Conservation (phyloP, 2,888 invertebrate genomes). For the Polydrusus tereticollis region DNA sequence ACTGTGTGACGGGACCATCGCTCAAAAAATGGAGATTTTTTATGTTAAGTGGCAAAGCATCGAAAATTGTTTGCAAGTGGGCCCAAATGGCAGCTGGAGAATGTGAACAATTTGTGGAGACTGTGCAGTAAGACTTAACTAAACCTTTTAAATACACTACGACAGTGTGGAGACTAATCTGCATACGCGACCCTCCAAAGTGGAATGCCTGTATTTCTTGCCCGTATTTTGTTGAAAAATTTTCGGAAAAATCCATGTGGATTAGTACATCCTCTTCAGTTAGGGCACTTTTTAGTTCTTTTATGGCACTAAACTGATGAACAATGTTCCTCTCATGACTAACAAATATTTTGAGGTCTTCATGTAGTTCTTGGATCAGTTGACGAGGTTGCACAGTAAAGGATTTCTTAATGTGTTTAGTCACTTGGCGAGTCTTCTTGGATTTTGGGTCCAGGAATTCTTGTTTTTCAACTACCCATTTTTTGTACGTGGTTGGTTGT, state of each 20-base stretch:
- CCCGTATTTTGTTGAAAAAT: background rate
- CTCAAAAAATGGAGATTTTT: constrained; percentile 59
- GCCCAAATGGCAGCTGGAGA: background rate
- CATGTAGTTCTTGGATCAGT: background rate
- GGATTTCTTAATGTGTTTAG: too few species aligned
- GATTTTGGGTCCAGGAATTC: too few species aligned
- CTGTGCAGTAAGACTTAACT: background rate
- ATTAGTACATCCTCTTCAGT: background rate
- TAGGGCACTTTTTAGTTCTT: background rate
- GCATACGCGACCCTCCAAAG: background rate
- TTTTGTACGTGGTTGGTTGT: too few species aligned
- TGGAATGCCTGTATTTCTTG: background rate
- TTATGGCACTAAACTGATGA: background rate
- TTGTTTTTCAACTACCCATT: too few species aligned
- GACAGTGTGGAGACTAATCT: background rate
- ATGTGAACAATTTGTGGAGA: background rate
- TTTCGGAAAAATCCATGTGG: background rate
- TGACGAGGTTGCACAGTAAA: background rate
- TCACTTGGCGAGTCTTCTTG: too few species aligned
- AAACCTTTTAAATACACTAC: background rate
- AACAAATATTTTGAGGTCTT: background rate
- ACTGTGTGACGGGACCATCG: constrained; percentile 60
- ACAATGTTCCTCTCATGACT: background rate
- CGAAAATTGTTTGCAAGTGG: constrained; percentile 49
- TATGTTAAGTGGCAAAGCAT: constrained; percentile 50